Conservation (phyloP, 2,797 vertebrate genomes). For the Sarcoramphus papa region DNA sequence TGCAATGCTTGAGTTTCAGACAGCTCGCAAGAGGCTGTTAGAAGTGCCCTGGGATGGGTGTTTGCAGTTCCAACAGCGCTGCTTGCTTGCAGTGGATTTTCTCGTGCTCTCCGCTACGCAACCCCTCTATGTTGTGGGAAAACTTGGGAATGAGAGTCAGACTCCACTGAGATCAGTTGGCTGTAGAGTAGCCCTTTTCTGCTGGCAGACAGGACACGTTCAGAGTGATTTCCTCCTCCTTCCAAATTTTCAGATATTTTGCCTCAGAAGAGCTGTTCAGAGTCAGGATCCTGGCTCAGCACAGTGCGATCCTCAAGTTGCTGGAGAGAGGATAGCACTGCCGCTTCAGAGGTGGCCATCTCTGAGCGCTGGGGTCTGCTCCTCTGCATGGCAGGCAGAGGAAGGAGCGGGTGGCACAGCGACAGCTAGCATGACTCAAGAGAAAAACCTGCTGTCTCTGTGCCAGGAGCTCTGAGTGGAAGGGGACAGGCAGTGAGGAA, state of each 20-base stretch:
- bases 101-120: neutral
- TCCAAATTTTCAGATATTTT: neutral
- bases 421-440: neutral
- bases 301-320: neutral
- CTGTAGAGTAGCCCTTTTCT: neutral
- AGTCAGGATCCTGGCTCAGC: neutral
- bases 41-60: neutral
- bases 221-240: neutral
- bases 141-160: neutral
- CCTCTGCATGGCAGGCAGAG: neutral
- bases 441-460: neutral
- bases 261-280: neutral
- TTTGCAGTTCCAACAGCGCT: neutral
- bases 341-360: fast-evolving
- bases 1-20: neutral
- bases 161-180: neutral
- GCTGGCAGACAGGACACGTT: neutral
- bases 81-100: neutral
- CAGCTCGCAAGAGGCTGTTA: neutral
- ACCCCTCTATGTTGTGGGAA: fast-evolving
- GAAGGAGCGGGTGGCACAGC: neutral
- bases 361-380: neutral
- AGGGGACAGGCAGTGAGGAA: neutral
- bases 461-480: neutral
- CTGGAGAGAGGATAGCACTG: neutral